A percentile compares a stretch with the other conserved stretches of the same genome.
Evolutionary conservation across 2,797 vertebrate species (phyloP).

Genomic region (Propithecus perrieri): DNA sequence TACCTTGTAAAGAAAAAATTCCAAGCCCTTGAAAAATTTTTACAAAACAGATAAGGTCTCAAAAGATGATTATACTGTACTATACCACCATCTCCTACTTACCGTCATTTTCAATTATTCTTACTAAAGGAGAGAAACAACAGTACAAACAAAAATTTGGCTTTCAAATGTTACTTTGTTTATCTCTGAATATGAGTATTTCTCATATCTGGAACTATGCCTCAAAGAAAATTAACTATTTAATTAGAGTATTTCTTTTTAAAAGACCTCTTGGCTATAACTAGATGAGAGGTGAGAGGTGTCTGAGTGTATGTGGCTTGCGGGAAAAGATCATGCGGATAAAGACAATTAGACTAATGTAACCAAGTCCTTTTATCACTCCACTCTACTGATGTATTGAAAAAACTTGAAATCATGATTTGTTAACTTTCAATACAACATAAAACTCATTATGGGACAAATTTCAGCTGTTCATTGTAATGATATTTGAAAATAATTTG

Average conservation of each 20-base stretch:
- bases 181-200: background rate
- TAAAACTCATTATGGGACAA: background rate
- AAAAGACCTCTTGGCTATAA: conserved; percentile 5
- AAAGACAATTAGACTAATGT: background rate
- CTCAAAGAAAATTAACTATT: conserved; percentile 37
- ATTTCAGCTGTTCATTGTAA: conserved; percentile 4
- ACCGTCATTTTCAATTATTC: background rate
- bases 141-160: background rate
- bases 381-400: background rate
- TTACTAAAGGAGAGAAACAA: background rate
- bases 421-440: conserved; percentile 1
- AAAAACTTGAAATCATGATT: conserved; percentile 30
- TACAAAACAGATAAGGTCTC: background rate
- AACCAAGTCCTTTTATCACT: background rate
- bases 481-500: background rate
- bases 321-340: background rate
- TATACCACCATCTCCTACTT: background rate
- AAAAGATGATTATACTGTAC: background rate
- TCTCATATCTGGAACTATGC: background rate
- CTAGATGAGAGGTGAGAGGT: background rate
- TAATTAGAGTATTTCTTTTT: background rate
- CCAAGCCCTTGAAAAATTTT: background rate
- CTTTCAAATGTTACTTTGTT: background rate
- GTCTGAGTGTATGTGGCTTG: background rate
- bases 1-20: conserved; percentile 22